Evolutionary conservation across 2,113 vertebrate genomes (phyloP), one percentile per base, ranked within the genome.

Genomic region (Tachysurus fulvidraco): DNA sequence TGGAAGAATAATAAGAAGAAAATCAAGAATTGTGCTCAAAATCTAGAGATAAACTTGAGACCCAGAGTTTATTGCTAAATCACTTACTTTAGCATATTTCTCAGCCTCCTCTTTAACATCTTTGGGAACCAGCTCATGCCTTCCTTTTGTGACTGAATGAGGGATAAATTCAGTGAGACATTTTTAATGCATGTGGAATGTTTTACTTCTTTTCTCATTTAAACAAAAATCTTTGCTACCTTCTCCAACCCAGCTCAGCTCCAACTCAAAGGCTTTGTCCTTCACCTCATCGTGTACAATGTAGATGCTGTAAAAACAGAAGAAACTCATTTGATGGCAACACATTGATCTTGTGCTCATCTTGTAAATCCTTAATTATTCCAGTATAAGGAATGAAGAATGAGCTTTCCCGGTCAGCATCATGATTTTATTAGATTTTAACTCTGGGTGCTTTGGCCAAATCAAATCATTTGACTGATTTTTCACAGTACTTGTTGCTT

Each of bases 281-380:
- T 99, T 99, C 89, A 99, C 98, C 95, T 99, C 98, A 89, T 99
- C 98, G 0, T 99, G 98, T 87, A 99, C 98, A 85, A 99, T 99
- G 95, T 99, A 99, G 95, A 99, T 99, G 95, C 98, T 99, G 91
- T 78, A 91, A 67, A 89, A 17, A 80, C 25, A 81, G 25, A 67
- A 80, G 25, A 79, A 87, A 79, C 13, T n/a, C 25, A 10, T 13
- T n/a, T n/a, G n/a, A n/a, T n/a, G n/a, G n/a, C n/a, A n/a, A n/a
- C n/a, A n/a, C n/a, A n/a, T n/a, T n/a, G n/a, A n/a, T n/a, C n/a
- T n/a, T n/a, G n/a, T n/a, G n/a, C n/a, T n/a, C n/a, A n/a, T n/a
- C n/a, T n/a, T n/a, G n/a, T n/a, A n/a, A n/a, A n/a, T n/a, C n/a
- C n/a, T n/a, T n/a, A n/a, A 5, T 25, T 76, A 0, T 50, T 52